Percentiles rank a stretch among this genome's conserved stretches.
These are phyloP conservation scores for Montifringilla adamsi DNA, from an alignment of 2,113 vertebrate species.

Conservation along the genomic window DNA sequence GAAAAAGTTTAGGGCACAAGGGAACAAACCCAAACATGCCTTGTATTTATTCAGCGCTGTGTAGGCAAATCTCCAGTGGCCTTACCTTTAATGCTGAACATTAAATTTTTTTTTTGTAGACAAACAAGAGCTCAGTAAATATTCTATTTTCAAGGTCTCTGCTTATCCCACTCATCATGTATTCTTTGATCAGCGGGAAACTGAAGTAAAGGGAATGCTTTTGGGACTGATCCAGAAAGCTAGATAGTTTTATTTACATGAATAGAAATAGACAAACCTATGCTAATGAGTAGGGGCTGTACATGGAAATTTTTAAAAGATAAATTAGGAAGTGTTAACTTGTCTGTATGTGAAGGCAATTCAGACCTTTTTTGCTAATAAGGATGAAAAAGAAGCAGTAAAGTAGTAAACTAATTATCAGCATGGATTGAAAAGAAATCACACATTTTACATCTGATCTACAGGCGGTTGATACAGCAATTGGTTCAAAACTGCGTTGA, in stretches of 20 bases:
- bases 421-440: background rate
- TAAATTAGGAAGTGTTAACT: background rate
- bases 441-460: background rate
- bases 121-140: slow-evolving; percentile 21
- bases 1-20: slow-evolving; percentile 4
- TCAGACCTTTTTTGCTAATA: background rate
- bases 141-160: slow-evolving; percentile 6
- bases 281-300: background rate
- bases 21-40: slow-evolving; percentile 7
- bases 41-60: background rate
- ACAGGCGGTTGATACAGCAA: background rate
- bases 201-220: background rate
- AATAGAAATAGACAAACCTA: background rate
- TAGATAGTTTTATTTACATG: background rate
- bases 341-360: background rate
- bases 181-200: slow-evolving; percentile 19
- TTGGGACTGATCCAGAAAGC: background rate
- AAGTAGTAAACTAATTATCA: background rate
- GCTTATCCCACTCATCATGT: background rate
- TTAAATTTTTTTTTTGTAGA: background rate
- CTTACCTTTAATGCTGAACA: slow-evolving; percentile 20
- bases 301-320: background rate
- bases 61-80: background rate
- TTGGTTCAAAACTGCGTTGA: background rate
- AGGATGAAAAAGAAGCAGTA: background rate